Percentiles rank a stretch among this genome's conserved stretches.
These are phyloP conservation scores for Galerucella pusilla DNA, from an alignment of 2,888 invertebrate species.

Conservation along the genomic window DNA sequence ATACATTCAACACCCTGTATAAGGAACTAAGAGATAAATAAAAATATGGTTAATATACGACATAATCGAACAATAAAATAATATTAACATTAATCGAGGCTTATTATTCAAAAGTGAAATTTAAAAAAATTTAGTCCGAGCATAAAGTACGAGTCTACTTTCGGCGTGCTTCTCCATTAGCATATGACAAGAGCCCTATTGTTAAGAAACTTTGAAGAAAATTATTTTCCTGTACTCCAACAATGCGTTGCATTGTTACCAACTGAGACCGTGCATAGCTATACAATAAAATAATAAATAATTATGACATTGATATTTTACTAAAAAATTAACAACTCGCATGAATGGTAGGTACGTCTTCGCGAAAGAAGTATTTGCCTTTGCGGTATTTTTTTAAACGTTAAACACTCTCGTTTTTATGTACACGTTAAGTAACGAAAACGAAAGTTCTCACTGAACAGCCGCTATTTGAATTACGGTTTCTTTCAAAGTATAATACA, in stretches of 20 bases:
- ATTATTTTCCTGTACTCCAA: constrained; percentile 62
- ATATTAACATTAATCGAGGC: constrained; percentile 24
- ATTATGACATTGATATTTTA: constrained; percentile 54
- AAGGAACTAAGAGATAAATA: not conserved
- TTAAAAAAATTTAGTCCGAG: constrained; percentile 32
- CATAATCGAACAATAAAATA: constrained; percentile 22
- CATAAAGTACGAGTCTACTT: constrained; percentile 44
- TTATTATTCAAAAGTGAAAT: constrained; percentile 38
- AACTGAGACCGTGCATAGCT: constrained; percentile 56
- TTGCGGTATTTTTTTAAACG: not conserved
- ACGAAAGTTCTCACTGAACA: constrained; percentile 5
- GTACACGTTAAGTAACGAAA: constrained; percentile 4
- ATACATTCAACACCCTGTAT: not conserved
- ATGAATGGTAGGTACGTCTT: constrained; percentile 13
- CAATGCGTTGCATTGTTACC: constrained; percentile 62
- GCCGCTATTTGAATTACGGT: not conserved
- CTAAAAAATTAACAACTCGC: constrained; percentile 52
- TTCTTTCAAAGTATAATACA: not conserved
- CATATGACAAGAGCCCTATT: constrained; percentile 63
- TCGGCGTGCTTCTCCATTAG: constrained; percentile 57
- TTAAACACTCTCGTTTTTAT: constrained; percentile 10
- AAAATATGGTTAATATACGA: not conserved
- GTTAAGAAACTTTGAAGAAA: constrained; percentile 54
- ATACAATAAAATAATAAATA: constrained; percentile 63
- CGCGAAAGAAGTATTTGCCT: constrained; percentile 6